Conservation (phyloP, 1,140 invertebrate genomes). For the Maniola jurtina region DNA sequence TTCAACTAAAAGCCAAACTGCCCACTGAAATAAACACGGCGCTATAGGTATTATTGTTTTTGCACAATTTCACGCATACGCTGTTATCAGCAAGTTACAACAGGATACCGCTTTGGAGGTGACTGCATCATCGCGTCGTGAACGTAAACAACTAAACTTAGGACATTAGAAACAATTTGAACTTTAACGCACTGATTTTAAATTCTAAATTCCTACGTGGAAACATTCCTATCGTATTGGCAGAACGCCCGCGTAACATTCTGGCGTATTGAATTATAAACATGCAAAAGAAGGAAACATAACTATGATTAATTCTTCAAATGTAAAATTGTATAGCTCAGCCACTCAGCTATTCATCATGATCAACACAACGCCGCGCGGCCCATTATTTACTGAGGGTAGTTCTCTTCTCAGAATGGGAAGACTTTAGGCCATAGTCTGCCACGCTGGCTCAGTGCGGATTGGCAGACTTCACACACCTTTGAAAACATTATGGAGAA, state of each 20-base stretch:
- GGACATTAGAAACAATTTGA: not conserved
- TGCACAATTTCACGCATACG: not conserved
- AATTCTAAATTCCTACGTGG: not conserved
- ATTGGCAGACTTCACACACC: no score
- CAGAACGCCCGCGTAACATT: not conserved
- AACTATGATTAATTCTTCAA: not conserved
- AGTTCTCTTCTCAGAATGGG: no score
- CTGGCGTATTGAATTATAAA: not conserved
- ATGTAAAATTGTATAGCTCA: no score
- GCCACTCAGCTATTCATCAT: no score
- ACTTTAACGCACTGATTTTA: not conserved
- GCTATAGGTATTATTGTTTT: no score
- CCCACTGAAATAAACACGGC: no score
- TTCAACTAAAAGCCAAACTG: no score
- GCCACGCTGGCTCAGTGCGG: no score
- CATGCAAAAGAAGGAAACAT: not conserved
- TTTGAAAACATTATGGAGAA: no score
- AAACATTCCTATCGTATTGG: not conserved
- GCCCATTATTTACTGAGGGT: no score
- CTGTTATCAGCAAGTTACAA: conserved; percentile 2
- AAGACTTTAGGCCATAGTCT: no score
- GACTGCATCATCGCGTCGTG: conserved; percentile 15
- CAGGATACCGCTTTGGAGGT: conserved; percentile 14
- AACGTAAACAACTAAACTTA: conserved; percentile 14
- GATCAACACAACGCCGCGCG: no score